Conservation (phyloP, 2,888 invertebrate genomes). For the Luffia ferchaultella region DNA sequence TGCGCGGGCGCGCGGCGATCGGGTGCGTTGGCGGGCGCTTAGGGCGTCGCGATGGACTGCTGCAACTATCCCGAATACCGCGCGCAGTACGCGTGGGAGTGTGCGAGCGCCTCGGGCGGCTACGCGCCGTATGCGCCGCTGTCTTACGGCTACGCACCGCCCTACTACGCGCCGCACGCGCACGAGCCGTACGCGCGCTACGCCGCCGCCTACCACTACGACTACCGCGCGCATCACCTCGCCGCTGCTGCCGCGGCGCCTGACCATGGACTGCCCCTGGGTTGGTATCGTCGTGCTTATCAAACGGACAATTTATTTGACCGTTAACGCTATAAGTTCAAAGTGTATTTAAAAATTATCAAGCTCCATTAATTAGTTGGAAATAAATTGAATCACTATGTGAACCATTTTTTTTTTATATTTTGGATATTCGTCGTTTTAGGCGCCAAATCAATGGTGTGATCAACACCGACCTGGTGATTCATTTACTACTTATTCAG, state of each 20-base stretch:
- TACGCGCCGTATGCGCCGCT: conserved; percentile 36
- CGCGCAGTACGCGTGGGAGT: conserved; percentile 37
- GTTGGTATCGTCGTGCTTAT: too few relatives aligned
- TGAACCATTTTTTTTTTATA: too few relatives aligned
- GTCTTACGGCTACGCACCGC: conserved; percentile 23
- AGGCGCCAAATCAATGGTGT: too few relatives aligned
- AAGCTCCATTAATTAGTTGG: too few relatives aligned
- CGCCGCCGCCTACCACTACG: conserved; percentile 38
- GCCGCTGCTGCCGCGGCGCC: conserved; percentile 45
- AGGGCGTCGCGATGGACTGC: conserved; percentile 50
- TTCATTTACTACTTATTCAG: too few relatives aligned
- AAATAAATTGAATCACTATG: too few relatives aligned
- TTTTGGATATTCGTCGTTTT: too few relatives aligned
- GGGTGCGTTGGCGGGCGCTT: conserved; percentile 41
- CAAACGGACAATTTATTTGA: too few relatives aligned
- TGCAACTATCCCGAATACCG: conserved; percentile 62
- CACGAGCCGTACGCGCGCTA: conserved; percentile 55
- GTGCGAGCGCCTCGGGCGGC: conserved; percentile 32
- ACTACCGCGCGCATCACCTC: conserved; percentile 42
- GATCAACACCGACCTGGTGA: too few relatives aligned
- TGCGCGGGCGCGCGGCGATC: conserved; percentile 27
- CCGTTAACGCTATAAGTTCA: too few relatives aligned
- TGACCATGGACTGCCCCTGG: conserved; percentile 53
- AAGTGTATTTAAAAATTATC: too few relatives aligned
- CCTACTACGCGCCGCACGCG: conserved; percentile 27